These are phyloP conservation scores for Hypsibius dujardini DNA, from an alignment of 1,140 invertebrate species.

Conservation along the genomic window DNA sequence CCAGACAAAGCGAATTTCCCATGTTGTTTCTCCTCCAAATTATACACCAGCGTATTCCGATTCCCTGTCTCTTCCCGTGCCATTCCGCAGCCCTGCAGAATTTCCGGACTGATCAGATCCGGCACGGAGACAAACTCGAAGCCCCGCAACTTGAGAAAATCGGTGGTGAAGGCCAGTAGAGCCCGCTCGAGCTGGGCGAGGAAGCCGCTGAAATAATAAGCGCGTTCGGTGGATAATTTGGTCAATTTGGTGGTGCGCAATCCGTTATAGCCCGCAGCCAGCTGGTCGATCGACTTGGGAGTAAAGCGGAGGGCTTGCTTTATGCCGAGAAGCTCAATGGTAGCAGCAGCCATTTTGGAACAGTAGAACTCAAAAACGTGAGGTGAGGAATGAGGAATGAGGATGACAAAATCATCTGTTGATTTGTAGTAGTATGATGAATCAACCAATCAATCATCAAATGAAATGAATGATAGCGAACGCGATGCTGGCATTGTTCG, in stretches of 20 bases:
- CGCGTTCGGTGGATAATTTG: neutral
- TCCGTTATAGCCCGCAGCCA: no score
- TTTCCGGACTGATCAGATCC: constrained; percentile 57
- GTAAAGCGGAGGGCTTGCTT: no score
- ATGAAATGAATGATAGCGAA: no score
- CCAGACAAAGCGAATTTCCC: constrained; percentile 65
- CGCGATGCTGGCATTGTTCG: no score
- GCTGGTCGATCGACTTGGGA: no score
- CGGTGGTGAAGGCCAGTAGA: constrained; percentile 54
- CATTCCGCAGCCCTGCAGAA: constrained; percentile 75
- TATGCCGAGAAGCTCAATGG: no score
- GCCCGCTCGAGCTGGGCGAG: constrained; percentile 66
- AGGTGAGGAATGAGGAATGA: no score
- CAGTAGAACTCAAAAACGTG: no score
- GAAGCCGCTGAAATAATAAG: constrained; percentile 40
- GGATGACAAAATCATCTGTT: no score
- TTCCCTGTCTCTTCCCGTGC: constrained; percentile 47
- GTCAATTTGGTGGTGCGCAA: neutral
- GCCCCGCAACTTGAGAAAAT: constrained; percentile 41
- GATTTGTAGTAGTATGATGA: no score
- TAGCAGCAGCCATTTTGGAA: no score
- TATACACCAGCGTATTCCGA: constrained; percentile 49
- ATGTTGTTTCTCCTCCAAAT: constrained; percentile 35
- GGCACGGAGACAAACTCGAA: constrained; percentile 75
- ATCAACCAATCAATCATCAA: no score